A percentile compares a stretch with the other conserved stretches of the same genome.
Evolutionary conservation across 1,140 invertebrate genomes (phyloP).

Genomic region (Stegodyphus dumicola): DNA sequence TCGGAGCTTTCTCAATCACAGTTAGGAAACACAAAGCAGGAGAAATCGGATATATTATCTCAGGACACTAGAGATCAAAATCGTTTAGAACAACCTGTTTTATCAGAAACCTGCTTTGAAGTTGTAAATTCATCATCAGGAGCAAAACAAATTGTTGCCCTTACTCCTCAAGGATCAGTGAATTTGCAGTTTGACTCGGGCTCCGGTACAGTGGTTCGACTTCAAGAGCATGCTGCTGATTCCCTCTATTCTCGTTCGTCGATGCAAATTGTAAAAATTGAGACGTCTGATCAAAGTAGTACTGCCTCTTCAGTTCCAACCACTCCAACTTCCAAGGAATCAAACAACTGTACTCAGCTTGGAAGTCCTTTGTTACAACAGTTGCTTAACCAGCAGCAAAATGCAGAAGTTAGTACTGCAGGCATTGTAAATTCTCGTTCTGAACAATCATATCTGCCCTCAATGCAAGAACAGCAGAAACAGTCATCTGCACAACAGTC

Average conservation of each 20-base stretch:
- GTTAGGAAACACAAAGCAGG: not conserved
- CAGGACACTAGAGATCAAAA: conserved; percentile 28
- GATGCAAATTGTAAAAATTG: conserved; percentile 44
- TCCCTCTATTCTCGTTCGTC: conserved; percentile 19
- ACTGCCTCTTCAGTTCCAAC: conserved; percentile 36
- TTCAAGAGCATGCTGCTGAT: conserved; percentile 26
- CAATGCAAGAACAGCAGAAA: conserved; percentile 34
- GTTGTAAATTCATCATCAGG: conserved; percentile 37
- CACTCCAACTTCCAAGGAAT: conserved; percentile 34
- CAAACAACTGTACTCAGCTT: conserved; percentile 21
- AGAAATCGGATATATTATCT: conserved; percentile 26
- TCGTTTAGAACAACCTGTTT: conserved; percentile 25
- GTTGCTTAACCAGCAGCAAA: conserved; percentile 47
- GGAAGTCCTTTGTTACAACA: conserved; percentile 58
- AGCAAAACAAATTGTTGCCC: conserved; percentile 42
- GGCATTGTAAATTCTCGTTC: conserved; percentile 10
- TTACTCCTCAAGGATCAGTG: conserved; percentile 39
- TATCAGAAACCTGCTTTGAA: conserved; percentile 38
- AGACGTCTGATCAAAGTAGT: conserved; percentile 29
- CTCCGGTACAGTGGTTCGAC: conserved; percentile 14
- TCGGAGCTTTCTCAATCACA: conserved; percentile 37
- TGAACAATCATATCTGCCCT: conserved; percentile 37
- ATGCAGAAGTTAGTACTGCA: conserved; percentile 7
- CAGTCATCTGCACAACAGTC: conserved; percentile 22
- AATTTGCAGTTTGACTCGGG: conserved; percentile 28